phyloP scores from a whole-genome alignment of 2,888 invertebrate genomes.

The Conus canariensis region DNA sequence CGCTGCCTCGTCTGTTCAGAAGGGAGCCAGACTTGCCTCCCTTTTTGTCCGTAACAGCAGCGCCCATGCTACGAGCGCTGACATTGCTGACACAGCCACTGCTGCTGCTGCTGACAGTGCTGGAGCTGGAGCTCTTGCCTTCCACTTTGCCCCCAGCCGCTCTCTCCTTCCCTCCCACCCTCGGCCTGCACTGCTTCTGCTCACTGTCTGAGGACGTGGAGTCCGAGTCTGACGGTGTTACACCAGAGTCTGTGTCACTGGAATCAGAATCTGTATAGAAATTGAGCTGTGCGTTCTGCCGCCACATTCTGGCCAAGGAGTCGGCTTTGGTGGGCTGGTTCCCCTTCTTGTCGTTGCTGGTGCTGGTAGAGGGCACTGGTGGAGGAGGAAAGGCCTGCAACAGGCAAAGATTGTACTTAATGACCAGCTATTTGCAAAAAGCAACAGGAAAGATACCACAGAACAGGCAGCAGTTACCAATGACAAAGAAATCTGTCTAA shows the following conservation, averaged over 20 bases:
- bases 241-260: slow-evolving; percentile 48
- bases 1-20: not conserved
- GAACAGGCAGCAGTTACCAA: too few species aligned
- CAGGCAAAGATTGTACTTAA: not conserved
- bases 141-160: not conserved
- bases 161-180: not conserved
- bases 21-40: not conserved
- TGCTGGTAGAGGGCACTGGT: not conserved
- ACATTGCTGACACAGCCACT: slow-evolving; percentile 26
- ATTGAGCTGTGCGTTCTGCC: slow-evolving; percentile 51
- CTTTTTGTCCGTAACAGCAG: not conserved
- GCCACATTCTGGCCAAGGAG: slow-evolving; percentile 53
- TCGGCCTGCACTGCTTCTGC: not conserved
- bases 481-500: too few species aligned
- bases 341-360: slow-evolving; percentile 20
- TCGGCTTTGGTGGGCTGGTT: slow-evolving; percentile 30
- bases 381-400: slow-evolving; percentile 50
- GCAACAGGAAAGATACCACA: too few species aligned
- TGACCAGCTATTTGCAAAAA: too few species aligned
- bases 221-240: slow-evolving; percentile 46
- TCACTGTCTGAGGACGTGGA: slow-evolving; percentile 44
- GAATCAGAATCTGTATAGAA: slow-evolving; percentile 48
- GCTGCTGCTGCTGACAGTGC: slow-evolving; percentile 38
- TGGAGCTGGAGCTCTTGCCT: slow-evolving; percentile 35
- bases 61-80: not conserved